Evolutionary conservation across 2,113 vertebrate genomes (phyloP).

Genomic region (Atractosteus spatula): DNA sequence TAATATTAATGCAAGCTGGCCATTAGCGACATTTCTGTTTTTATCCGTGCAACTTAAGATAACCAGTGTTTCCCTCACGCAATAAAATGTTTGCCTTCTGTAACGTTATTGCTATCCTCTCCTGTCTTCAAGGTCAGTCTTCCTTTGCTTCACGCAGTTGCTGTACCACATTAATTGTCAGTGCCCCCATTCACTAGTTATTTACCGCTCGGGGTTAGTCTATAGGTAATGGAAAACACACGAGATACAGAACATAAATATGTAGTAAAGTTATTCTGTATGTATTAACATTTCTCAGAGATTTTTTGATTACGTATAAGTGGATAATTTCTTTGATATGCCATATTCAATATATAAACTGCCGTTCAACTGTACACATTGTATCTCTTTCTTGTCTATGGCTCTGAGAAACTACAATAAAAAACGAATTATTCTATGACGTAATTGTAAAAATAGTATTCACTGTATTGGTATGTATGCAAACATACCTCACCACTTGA

Average conservation of each 20-base stretch:
- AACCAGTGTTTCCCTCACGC: neutral
- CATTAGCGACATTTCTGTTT: neutral
- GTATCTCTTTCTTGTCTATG: too few species aligned
- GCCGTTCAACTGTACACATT: too few species aligned
- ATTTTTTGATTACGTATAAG: too few species aligned
- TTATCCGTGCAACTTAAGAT: neutral
- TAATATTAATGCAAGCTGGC: neutral
- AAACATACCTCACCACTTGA: too few species aligned
- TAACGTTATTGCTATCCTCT: slow-evolving; percentile 8
- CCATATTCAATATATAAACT: too few species aligned
- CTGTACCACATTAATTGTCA: slow-evolving; percentile 20
- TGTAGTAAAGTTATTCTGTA: too few species aligned
- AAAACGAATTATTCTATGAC: too few species aligned
- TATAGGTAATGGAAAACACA: slow-evolving; percentile 1
- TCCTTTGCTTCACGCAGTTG: neutral
- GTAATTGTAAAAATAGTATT: too few species aligned
- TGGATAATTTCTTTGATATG: too few species aligned
- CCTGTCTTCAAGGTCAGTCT: slow-evolving; percentile 27
- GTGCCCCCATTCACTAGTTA: slow-evolving; percentile 18
- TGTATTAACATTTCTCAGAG: too few species aligned
- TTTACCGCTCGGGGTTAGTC: slow-evolving; percentile 5
- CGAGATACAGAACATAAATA: neutral
- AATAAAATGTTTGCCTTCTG: slow-evolving; percentile 1
- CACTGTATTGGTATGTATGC: too few species aligned
- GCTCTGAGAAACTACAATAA: too few species aligned